Base-by-base conservation (phyloP, 2,113 vertebrate species). In the Saccopteryx leptura region DNA sequence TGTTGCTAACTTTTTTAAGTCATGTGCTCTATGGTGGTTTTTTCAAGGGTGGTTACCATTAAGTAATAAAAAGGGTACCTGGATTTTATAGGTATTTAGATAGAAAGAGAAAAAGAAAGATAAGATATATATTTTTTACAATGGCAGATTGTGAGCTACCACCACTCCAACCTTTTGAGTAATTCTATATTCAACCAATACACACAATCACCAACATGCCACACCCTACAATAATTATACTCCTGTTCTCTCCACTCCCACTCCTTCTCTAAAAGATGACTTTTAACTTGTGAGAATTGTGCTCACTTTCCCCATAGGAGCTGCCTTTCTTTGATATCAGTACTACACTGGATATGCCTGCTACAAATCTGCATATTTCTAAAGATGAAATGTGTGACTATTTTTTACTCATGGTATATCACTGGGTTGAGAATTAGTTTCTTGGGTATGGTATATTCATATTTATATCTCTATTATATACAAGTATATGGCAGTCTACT, bases 361-460 rank as follows among this genome's bases (percentile, higher is more conserved):
- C 87, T 63, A 18, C 23, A 79, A 39, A 94, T 78, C 31, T 76
- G 7, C 9, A 24, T 12, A 61, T 48, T 83, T 48, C 46, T 17
- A 80, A 88, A 84, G 26, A 71, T 31, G 74, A 94, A 54, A 90
- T 24, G 9, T 65, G 23, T 91, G 61, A 33, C 31, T 31, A 26
- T 78, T 86, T 82, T 68, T 76, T 19, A 58, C 23, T 71, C 79
- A 10, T 56, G 24, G 3, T 15, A 9, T 92, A 81, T 94, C 6
- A 85, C 18, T 19, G 76, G 31, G 23, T 87, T 87, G 10, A 92
- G 7, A 81, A 1, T 69, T 65, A 72, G 31, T 82, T 94, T 71
- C 68, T 66, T 39, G 18, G 48, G 15, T 39, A 56, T 56, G 4
- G 17, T 68, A 68, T 88, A 61, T 58, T 84, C 46, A 69, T 79